Conservation (phyloP, 2,113 vertebrate species). For the Serinus canaria region DNA sequence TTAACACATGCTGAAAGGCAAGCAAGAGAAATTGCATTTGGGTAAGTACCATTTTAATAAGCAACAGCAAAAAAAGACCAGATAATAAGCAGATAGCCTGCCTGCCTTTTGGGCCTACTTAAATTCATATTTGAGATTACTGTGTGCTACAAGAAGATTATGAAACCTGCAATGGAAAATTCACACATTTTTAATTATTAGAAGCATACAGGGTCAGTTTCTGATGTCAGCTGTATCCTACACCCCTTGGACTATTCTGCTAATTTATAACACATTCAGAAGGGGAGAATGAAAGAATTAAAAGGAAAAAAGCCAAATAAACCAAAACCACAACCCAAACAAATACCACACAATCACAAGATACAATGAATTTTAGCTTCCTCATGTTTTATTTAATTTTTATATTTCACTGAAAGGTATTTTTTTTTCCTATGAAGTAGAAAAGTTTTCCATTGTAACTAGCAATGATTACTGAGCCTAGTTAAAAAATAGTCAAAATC, state of each 20-base stretch:
- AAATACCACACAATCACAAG: neutral
- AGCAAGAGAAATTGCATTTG: neutral
- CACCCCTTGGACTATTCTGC: neutral
- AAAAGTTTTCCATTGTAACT: neutral
- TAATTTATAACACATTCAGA: neutral
- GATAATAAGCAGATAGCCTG: neutral
- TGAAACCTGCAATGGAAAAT: neutral
- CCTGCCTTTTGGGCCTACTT: neutral
- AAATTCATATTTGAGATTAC: neutral
- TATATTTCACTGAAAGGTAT: neutral
- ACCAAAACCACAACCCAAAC: neutral
- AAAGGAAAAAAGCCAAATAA: neutral
- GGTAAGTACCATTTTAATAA: neutral
- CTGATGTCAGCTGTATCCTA: neutral
- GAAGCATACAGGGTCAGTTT: neutral
- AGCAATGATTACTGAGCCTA: neutral
- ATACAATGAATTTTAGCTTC: neutral
- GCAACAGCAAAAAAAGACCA: neutral
- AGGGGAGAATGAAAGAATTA: neutral
- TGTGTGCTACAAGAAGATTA: neutral
- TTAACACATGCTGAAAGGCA: neutral
- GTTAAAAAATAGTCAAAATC: neutral
- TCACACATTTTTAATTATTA: neutral
- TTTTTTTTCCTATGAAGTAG: neutral
- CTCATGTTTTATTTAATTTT: neutral